phyloP scores from a whole-genome alignment of 2,888 invertebrate species.

The Acutogordius australiensis region DNA sequence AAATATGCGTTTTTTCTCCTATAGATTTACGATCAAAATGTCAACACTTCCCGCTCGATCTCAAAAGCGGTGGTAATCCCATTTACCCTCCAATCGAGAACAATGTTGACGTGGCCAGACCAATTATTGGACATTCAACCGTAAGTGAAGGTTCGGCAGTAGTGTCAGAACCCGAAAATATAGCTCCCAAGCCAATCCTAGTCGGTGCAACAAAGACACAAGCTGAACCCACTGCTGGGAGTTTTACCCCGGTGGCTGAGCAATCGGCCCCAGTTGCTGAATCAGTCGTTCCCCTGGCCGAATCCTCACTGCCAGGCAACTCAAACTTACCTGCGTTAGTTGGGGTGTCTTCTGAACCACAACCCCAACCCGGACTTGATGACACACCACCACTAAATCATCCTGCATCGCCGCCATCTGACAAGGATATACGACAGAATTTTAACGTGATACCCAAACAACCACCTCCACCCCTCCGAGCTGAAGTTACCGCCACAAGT shows the following conservation, averaged over 20 bases:
- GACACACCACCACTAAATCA: neutral
- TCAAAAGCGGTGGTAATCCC: neutral
- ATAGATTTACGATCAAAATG: conserved; percentile 10
- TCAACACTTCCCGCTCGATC: conserved; percentile 1
- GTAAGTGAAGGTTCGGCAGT: neutral
- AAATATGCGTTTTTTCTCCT: neutral
- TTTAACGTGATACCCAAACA: neutral
- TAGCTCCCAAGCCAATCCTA: neutral
- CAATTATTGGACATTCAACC: neutral
- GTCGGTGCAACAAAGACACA: no score
- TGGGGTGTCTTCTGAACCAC: neutral
- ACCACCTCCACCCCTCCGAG: no score
- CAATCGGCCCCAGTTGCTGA: no score
- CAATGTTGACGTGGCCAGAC: neutral
- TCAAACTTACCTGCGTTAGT: no score
- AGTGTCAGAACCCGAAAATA: neutral
- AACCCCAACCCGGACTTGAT: neutral
- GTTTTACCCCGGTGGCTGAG: neutral
- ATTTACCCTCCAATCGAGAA: neutral
- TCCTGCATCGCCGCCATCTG: neutral
- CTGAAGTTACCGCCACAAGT: no score
- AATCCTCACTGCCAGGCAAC: neutral
- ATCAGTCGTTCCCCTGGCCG: neutral
- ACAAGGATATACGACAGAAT: neutral
- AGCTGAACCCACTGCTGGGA: neutral